Base-by-base conservation (phyloP, 2,797 vertebrate species). In the Peromyscus eremicus region DNA sequence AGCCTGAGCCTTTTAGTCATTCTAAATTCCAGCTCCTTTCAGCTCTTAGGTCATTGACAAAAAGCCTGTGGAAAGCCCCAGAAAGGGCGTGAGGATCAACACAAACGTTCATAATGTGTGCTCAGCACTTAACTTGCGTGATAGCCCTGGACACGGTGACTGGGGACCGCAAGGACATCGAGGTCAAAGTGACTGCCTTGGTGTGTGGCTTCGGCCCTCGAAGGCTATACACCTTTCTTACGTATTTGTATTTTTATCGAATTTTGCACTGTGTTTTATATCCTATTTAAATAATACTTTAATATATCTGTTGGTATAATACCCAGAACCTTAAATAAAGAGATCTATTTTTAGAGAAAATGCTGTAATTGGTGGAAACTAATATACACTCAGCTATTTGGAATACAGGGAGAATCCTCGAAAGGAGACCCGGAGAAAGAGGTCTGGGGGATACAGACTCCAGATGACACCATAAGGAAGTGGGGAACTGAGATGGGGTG, bases 311-410 rank as follows among this genome's bases (percentile, higher is more conserved):
- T 83, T 70, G 52, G 29, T 14, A 7, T 60, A 11, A 79, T 90
- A 68, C 43, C 49, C 34, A 60, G 62, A 94, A 52, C 37, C 73
- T 97, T 93, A 66, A 98, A 97, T 97, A 97, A 98, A 98, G 93
- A 97, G 46, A 73, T 93, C 64, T 96, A 88, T 97, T 97, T 98
- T 97, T 94, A 62, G 34, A 97, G 60, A 70, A 97, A 94, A 97
- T 32, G 4, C 5, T 23, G 79, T 21, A 79, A 92, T 52, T 77
- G 29, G 71, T 49, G 43, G 77, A 64, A 81, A 82, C 12, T n/a
- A 25, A 21, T 68, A 0, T 77, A 12, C 77, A 40, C 7, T 80
- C 29, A 14, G 21, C 27, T 77, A 70, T n/a, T 71, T 37, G 64
- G 85, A 49, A 49, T 25, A 55, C 14, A 19, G 27, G 46, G 73